Percentiles rank a stretch among this genome's conserved stretches.
phyloP scores from a whole-genome alignment of 1,140 invertebrate genomes.

The Brachionus rotundiformis region DNA sequence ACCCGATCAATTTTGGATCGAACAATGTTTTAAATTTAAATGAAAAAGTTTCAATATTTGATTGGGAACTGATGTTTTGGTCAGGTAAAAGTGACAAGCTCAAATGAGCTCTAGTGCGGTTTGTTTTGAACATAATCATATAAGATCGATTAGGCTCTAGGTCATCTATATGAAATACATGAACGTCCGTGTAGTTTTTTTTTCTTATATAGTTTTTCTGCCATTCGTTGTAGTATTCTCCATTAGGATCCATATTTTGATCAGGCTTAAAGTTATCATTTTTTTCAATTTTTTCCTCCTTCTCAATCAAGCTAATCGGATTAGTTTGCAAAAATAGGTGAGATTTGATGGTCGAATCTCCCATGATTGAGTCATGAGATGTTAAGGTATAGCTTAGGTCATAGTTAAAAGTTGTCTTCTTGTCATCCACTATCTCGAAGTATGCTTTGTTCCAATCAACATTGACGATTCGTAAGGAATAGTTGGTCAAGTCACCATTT shows the following conservation, averaged over 20 bases:
- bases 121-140: neutral
- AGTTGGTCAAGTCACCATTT: neutral
- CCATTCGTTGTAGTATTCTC: neutral
- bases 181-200: slow-evolving; percentile 5
- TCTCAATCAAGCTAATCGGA: neutral
- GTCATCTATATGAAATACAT: neutral
- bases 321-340: neutral
- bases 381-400: neutral
- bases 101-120: neutral
- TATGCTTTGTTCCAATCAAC: neutral
- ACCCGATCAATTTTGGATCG: neutral
- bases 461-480: neutral
- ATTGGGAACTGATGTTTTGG: neutral
- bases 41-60: neutral
- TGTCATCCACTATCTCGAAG: slow-evolving; percentile 20
- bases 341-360: neutral
- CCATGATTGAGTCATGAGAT: neutral
- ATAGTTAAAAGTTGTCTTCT: slow-evolving; percentile 31
- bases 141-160: neutral
- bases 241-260: neutral
- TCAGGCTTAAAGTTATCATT: neutral
- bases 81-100: neutral
- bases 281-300: neutral
- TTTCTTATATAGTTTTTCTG: neutral
- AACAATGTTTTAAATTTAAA: slow-evolving; percentile 22